phyloP scores from a whole-genome alignment of 2,888 invertebrate species.

The Drosophila planitibia region DNA sequence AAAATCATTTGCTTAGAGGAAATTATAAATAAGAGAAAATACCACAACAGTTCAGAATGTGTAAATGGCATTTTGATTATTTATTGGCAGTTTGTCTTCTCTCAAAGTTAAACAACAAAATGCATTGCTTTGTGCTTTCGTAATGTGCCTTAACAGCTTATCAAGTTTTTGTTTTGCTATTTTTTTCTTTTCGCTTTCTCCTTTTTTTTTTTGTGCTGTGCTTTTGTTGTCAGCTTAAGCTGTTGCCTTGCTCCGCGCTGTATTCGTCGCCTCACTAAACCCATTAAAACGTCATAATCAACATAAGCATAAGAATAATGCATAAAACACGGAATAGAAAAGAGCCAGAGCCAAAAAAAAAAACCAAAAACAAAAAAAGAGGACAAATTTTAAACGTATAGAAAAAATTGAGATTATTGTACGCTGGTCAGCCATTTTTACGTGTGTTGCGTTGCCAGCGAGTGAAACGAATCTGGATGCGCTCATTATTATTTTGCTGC shows the following conservation, averaged over 20 bases:
- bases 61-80: conserved; percentile 3
- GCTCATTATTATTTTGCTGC: conserved; percentile 76
- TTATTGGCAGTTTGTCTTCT: conserved; percentile 12
- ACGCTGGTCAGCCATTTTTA: conserved; percentile 67
- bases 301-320: conserved; percentile 75
- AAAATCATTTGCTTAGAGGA: background rate
- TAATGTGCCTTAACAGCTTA: conserved; percentile 67
- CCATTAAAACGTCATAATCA: conserved; percentile 79
- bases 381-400: conserved; percentile 8
- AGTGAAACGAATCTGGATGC: conserved; percentile 3
- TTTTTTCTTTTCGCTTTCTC: background rate
- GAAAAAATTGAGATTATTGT: conserved; percentile 45
- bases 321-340: conserved; percentile 40
- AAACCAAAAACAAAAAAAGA: background rate
- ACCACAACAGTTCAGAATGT: background rate
- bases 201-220: conserved; percentile 16
- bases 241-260: conserved; percentile 28
- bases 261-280: conserved; percentile 61
- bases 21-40: background rate
- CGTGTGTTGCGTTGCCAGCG: conserved; percentile 13
- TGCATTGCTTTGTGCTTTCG: conserved; percentile 30
- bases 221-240: conserved; percentile 74
- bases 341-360: conserved; percentile 17
- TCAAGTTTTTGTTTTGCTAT: conserved; percentile 30
- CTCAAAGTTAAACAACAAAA: conserved; percentile 6